Base-by-base conservation (phyloP, 2,797 vertebrate species). In the Sebastiscus albofasciatus region DNA sequence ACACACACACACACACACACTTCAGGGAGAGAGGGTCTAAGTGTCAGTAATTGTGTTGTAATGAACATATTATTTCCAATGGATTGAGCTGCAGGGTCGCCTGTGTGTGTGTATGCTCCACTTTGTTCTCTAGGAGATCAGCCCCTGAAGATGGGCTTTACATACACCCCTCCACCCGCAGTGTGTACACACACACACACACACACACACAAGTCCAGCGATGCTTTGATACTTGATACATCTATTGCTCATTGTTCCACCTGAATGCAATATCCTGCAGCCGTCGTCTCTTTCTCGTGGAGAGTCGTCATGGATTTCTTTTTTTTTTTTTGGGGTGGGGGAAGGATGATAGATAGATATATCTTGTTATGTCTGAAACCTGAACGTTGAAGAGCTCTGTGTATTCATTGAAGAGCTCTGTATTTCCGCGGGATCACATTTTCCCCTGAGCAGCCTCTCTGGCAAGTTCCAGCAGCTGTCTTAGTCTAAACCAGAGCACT, bases 11-110 rank as follows among this genome's bases (percentile, higher is more conserved):
- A 77, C 72, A 79, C 72, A 81, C 78, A 90, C 87, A 87, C 90
- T 90, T 93, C 86, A 94, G 84, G 82, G 79, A 75, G 83, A 92
- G 92, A 87, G 85, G 88, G 86, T 89, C 80, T 95, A 95, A 95
- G 92, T 93, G 93, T 94, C 85, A 91, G 94, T 95, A 96, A 95
- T 94, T 95, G 93, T 80, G 76, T 94, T 92, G 91, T 95, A 95
- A 96, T 94, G 94, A 96, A 94, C 90, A 95, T 89, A 94, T 96
- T 95, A 95, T 90, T 95, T 94, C 81, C 91, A 84, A 84, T 82
- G 89, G 90, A 89, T 91, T 92, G 92, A 93, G 90, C 88, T 72
- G 78, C 22, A 78, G 89, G 91, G 93, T 94, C 76, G 82, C 78
- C 72, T 72, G 83, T 88, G 84, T 74, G 83, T 88, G 84, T 91